Conservation (phyloP, 2,797 vertebrate species). For the Neosilurus hyrtlii region DNA sequence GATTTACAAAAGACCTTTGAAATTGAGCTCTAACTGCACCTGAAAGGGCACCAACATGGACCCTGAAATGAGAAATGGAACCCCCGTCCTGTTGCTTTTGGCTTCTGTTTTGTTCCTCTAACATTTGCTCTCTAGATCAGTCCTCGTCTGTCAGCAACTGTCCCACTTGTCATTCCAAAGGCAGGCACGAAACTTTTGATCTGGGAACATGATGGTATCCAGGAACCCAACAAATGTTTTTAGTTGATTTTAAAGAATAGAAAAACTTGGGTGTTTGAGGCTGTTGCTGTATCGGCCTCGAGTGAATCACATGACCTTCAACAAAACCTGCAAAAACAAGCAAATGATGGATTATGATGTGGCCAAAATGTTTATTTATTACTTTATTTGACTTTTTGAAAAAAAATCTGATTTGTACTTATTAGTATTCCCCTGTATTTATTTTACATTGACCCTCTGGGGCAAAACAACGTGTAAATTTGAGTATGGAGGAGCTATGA, state of each 20-base stretch:
- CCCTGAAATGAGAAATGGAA: conserved; percentile 45
- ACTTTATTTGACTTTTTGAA: conserved; percentile 65
- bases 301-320: conserved; percentile 50
- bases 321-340: conserved; percentile 50
- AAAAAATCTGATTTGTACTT: conserved; percentile 61
- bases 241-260: background rate
- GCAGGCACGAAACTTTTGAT: conserved; percentile 2
- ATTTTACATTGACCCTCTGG: conserved; percentile 63
- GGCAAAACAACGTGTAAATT: conserved; percentile 49
- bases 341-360: conserved; percentile 58
- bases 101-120: conserved; percentile 52
- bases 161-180: conserved; percentile 25
- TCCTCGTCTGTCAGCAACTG: conserved; percentile 30
- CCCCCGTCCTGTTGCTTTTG: conserved; percentile 53
- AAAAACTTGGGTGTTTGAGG: conserved; percentile 8
- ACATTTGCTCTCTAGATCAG: conserved; percentile 27
- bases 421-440: conserved; percentile 65
- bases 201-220: conserved; percentile 13
- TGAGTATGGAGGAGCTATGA: conserved; percentile 47
- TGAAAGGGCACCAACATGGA: conserved; percentile 44
- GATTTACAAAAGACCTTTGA: conserved; percentile 85
- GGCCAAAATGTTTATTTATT: conserved; percentile 69
- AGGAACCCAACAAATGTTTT: conserved; percentile 1
- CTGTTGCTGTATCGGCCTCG: conserved; percentile 55
- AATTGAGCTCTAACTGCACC: conserved; percentile 79